Evolutionary conservation across 2,797 vertebrate genomes (phyloP).

Genomic region (Limnodromus scolopaceus): DNA sequence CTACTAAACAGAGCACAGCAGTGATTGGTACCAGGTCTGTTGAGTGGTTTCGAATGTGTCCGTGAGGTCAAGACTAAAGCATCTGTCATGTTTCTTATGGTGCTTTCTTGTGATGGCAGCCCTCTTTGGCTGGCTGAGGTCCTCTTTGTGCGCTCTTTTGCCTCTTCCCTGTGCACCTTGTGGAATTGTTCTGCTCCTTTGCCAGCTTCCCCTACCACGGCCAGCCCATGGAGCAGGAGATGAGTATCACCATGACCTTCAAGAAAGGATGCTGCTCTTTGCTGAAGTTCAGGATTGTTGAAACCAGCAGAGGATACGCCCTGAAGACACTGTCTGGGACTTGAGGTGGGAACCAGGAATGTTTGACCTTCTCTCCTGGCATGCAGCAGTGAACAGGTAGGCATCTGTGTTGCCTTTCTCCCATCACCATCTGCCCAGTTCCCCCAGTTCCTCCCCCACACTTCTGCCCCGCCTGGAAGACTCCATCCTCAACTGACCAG

Average conservation of each 20-base stretch:
- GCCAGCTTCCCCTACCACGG: neutral
- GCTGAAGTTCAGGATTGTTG: neutral
- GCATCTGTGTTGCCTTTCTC: neutral
- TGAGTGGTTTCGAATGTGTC: neutral
- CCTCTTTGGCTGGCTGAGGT: neutral
- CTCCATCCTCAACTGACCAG: neutral
- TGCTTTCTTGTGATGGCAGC: neutral
- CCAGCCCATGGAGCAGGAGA: neutral
- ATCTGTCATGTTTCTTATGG: neutral
- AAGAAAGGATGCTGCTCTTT: neutral
- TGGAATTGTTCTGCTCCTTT: neutral
- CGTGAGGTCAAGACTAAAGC: rapidly evolving
- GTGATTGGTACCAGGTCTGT: neutral
- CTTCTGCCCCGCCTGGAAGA: neutral
- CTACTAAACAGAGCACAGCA: neutral
- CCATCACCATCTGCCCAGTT: neutral
- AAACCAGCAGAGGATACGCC: neutral
- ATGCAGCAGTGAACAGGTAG: neutral
- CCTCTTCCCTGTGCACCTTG: rapidly evolving
- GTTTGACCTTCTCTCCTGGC: neutral
- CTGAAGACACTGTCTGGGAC: neutral
- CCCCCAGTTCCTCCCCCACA: neutral
- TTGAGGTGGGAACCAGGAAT: neutral
- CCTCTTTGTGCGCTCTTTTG: neutral
- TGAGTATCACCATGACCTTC: neutral